These are phyloP conservation scores for Idaea straminata DNA, from an alignment of 2,888 invertebrate species.

Conservation along the genomic window DNA sequence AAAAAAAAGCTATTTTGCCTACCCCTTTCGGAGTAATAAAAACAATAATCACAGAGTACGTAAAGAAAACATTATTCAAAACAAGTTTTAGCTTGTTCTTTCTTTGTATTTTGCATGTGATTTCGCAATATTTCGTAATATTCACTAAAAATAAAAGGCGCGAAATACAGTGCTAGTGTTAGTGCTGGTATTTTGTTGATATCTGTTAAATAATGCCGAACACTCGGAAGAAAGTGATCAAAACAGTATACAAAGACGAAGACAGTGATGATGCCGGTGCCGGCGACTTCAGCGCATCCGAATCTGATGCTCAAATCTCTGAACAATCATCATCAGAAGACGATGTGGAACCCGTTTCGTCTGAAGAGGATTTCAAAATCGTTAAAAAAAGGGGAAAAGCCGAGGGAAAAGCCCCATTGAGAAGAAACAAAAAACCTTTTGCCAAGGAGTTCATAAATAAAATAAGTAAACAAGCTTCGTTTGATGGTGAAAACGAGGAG, in stretches of 20 bases:
- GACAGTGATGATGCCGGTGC: slow-evolving; percentile 54
- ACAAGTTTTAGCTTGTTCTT: not conserved
- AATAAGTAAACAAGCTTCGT: slow-evolving; percentile 46
- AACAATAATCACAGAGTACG: too few relatives aligned
- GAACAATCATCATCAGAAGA: slow-evolving; percentile 57
- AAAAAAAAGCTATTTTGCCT: too few relatives aligned
- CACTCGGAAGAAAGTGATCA: slow-evolving; percentile 65
- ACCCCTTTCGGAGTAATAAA: too few relatives aligned
- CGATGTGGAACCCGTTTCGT: slow-evolving; percentile 46
- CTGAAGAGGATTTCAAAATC: slow-evolving; percentile 54
- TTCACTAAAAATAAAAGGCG: not conserved
- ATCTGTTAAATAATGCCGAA: slow-evolving; percentile 47
- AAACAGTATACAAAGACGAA: slow-evolving; percentile 69
- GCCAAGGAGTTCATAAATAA: slow-evolving; percentile 52
- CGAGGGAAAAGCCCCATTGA: slow-evolving; percentile 19
- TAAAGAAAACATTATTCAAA: not conserved
- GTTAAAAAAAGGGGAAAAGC: slow-evolving; percentile 28
- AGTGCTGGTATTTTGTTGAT: not conserved
- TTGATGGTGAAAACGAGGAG: slow-evolving; percentile 36
- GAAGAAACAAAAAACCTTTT: slow-evolving; percentile 42
- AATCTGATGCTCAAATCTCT: slow-evolving; percentile 71
- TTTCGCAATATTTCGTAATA: not conserved
- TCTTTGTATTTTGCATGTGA: not conserved
- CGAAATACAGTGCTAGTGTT: not conserved
- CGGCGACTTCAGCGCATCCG: slow-evolving; percentile 73